Percentiles rank a stretch among this genome's conserved stretches.
Evolutionary conservation across 2,797 vertebrate species (phyloP).

Genomic region (Rachycentron canadum): DNA sequence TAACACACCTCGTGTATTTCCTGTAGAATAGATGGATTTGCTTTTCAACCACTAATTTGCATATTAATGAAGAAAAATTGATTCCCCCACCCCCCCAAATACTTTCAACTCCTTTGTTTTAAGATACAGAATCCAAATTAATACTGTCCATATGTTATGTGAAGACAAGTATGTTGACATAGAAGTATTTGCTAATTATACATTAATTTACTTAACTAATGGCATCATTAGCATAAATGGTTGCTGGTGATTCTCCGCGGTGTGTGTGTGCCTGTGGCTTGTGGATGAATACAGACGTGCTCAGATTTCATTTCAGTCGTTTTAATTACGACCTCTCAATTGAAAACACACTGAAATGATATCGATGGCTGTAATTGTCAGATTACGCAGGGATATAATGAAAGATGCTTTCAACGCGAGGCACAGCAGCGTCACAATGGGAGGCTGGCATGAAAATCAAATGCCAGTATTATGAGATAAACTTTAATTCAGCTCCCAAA

Average conservation of each 20-base stretch:
- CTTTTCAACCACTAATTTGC: slow-evolving; percentile 24
- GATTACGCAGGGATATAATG: slow-evolving; percentile 38
- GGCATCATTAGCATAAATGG: slow-evolving; percentile 38
- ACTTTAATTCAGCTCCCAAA: slow-evolving; percentile 49
- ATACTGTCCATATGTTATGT: slow-evolving; percentile 15
- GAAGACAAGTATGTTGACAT: slow-evolving; percentile 36
- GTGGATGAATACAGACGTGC: slow-evolving; percentile 9
- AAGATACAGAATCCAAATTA: slow-evolving; percentile 15
- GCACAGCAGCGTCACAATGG: neutral
- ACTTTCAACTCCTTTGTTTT: slow-evolving; percentile 22
- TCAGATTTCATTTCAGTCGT: slow-evolving; percentile 1
- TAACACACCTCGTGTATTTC: neutral
- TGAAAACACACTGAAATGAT: slow-evolving; percentile 34
- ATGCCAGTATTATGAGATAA: slow-evolving; percentile 44
- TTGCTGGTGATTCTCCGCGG: slow-evolving; percentile 2
- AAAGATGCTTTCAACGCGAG: slow-evolving; percentile 31
- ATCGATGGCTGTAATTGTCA: slow-evolving; percentile 30
- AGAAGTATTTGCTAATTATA: slow-evolving; percentile 50
- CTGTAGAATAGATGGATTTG: slow-evolving; percentile 16
- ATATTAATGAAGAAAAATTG: slow-evolving; percentile 40
- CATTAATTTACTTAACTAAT: slow-evolving; percentile 60
- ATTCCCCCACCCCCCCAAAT: slow-evolving; percentile 30
- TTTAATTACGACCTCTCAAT: slow-evolving; percentile 34
- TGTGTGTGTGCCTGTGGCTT: neutral
- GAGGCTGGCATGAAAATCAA: slow-evolving; percentile 44